A percentile compares a stretch with the other conserved stretches of the same genome.
Evolutionary conservation across 2,797 vertebrate genomes (phyloP).

Genomic region (Sphenopsis melanotis): DNA sequence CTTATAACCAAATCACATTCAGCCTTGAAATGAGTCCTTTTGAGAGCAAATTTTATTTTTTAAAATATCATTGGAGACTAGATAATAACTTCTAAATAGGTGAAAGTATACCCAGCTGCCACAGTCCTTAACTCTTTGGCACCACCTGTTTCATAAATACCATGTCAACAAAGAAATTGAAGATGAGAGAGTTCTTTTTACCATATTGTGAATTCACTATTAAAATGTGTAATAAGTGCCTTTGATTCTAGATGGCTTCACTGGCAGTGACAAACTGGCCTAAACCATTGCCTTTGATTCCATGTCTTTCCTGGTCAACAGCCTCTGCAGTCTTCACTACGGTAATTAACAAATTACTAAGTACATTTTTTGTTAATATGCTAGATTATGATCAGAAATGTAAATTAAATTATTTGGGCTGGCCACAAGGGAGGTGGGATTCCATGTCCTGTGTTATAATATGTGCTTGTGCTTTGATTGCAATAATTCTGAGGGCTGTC

Average conservation of each 20-base stretch:
- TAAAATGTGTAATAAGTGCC: neutral
- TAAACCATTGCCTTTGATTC: constrained; percentile 93
- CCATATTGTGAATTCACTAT: neutral
- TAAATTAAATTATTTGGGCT: neutral
- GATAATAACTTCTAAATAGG: neutral
- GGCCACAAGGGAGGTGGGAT: neutral
- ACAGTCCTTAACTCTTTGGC: neutral
- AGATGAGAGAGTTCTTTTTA: neutral
- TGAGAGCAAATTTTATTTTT: neutral
- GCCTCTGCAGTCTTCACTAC: constrained; percentile 97
- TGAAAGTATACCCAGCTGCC: neutral
- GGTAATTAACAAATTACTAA: constrained; percentile 72
- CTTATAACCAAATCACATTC: neutral
- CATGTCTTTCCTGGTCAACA: constrained; percentile 97
- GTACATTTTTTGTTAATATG: neutral
- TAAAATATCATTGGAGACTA: neutral
- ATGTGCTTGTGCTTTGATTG: neutral
- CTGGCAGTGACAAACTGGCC: constrained; percentile 97
- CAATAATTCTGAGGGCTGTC: neutral
- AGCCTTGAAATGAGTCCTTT: neutral
- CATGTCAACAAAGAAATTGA: neutral
- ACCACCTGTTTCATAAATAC: neutral
- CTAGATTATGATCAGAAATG: neutral
- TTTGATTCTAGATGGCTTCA: constrained; percentile 89
- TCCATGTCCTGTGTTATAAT: neutral